phyloP scores from a whole-genome alignment of 2,797 vertebrate genomes.

The Girardinus metallicus region DNA sequence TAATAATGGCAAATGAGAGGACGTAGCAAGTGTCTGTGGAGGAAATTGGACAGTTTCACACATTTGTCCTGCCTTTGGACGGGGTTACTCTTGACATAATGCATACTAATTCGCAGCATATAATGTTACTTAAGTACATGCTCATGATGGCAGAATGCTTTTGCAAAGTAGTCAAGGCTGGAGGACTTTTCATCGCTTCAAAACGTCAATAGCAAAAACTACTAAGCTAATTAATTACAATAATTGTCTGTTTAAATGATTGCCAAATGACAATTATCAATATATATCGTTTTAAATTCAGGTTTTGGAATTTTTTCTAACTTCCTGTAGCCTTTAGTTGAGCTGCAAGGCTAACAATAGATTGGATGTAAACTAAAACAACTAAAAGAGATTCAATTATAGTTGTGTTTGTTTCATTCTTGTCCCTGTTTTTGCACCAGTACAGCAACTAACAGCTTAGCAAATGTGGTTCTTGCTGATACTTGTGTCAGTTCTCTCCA shows the following conservation, averaged over 20 bases:
- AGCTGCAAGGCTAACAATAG: background rate
- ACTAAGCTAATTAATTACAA: background rate
- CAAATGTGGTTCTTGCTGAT: background rate
- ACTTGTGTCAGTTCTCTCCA: background rate
- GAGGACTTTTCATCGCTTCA: background rate
- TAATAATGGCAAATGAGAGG: conserved; percentile 96
- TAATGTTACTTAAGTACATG: background rate
- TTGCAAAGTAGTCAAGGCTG: background rate
- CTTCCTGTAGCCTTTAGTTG: background rate
- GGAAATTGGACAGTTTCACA: conserved; percentile 44
- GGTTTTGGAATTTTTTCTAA: background rate
- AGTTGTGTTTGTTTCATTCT: background rate
- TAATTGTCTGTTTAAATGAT: background rate
- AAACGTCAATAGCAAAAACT: background rate
- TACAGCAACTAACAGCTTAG: background rate
- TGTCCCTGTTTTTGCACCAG: too few species aligned
- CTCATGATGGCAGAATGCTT: background rate
- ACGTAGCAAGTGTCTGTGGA: conserved; percentile 94
- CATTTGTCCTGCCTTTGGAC: conserved; percentile 12
- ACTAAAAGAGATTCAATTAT: background rate
- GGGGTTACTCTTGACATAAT: background rate
- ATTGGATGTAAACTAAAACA: background rate
- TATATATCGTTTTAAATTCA: background rate
- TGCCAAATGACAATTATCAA: background rate
- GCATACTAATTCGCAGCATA: background rate